Evolutionary conservation across 2,888 invertebrate genomes (phyloP), one percentile per base, ranked within the genome.

Genomic region (Scaptomyza flava): DNA sequence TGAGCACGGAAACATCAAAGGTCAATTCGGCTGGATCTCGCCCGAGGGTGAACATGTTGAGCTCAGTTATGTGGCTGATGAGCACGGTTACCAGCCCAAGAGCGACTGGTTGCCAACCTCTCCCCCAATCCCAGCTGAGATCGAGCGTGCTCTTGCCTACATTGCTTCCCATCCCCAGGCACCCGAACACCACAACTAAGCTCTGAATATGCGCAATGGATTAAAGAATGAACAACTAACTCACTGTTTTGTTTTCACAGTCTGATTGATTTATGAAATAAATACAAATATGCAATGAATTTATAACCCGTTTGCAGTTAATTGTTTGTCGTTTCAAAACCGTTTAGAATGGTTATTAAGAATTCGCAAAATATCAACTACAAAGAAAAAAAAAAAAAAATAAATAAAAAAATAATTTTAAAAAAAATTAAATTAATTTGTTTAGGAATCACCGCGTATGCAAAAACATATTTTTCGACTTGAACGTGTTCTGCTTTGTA

Each of bases 21-120:
- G 91, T n/a, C 64, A 56, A n/a, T 91, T 69, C 48, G 57, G 59
- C 46, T 91, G 84, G 81, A 41, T 83, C 9, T 82, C 90, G 0
- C 91, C 91, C 60, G 89, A 91, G 59, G 91, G 91, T 8, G 72
- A 72, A 30, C 81, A 81, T 11, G 54, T 91, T n/a, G 62, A 76
- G 1, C 67, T 91, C 3, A 41, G 41, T n/a, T 91, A 89, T 66
- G 71, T 85, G 23, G 91, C 91, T 64, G 79, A 91, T 67, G 90
- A 91, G 70, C 47, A 90, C 33, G 91, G 91, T 7, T 91, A 83
- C 59, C 90, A 88, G 50, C 83, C 90, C 11, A 3, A 6, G 51
- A 8, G 51, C 4, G 9, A 6, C 2, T 6, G 8, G 33, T 8
- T 48, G n/a, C 48, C 48, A 0, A 34, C 33, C 12, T 0, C 48